Evolutionary conservation across 2,113 vertebrate species (phyloP), one percentile per base, ranked within the genome.

Genomic region (Tragulus kanchil): DNA sequence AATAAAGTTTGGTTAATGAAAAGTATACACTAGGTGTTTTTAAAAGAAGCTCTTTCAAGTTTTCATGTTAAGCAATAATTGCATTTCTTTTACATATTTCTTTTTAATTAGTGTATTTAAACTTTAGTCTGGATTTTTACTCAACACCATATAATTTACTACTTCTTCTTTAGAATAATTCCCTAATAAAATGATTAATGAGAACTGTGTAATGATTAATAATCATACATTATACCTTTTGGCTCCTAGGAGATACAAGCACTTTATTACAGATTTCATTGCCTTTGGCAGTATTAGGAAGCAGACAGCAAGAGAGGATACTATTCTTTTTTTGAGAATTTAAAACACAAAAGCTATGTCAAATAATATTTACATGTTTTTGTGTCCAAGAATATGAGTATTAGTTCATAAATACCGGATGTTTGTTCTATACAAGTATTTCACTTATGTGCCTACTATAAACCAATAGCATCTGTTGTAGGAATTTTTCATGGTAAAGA

Each of bases 51-150:
- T 92, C 48, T 78, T 95, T 54, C 54, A 82, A 93, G 12, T 79
- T 58, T 94, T 92, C 52, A 82, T 83, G 85, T 89, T 92, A 89
- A 94, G 85, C 61, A 92, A 65, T 77, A 93, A 88, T 31, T 94
- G 2, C 25, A 59, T 87, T 89, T 89, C 15, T 62, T 67, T 83
- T 6, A 93, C 8, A 26, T 52, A 91, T 79, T 85, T 82, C 50
- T 93, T 95, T 71, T 42, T 67, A 88, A 89, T 90, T 54, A 86
- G 9, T 45, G 2, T 85, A 92, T 90, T 96, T 90, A 86, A 92
- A 87, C 90, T 89, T n/a, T 26, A 12, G 31, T 84, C 21, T 95
- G n/a, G 31, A 62, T 84, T 84, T 79, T 87, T 31, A 86, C 16
- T 87, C 16, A 75, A 75, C 67, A 94, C 19, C 48, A 61, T 61